Evolutionary conservation across 1,140 invertebrate genomes (phyloP).

Genomic region (Ganaspis sp.): DNA sequence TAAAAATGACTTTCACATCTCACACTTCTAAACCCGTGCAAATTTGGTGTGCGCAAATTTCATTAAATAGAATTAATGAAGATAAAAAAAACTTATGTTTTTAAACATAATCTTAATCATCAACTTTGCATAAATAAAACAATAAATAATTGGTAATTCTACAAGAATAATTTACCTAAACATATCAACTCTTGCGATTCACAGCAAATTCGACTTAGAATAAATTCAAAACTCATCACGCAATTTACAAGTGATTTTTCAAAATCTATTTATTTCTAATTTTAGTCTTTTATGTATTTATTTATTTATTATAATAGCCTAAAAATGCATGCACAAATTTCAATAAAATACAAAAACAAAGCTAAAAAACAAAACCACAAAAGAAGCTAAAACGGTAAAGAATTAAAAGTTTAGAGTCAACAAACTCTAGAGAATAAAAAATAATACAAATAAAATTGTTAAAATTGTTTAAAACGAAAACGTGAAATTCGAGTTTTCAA

Average conservation of each 20-base stretch:
- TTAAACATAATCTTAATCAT: neutral
- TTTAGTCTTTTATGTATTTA: no score
- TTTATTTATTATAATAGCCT: no score
- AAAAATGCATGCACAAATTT: no score
- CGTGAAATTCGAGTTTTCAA: neutral
- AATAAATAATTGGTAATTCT: constrained; percentile 41
- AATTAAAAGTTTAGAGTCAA: no score
- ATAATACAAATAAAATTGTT: neutral
- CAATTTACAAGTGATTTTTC: neutral
- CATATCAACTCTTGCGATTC: constrained; percentile 28
- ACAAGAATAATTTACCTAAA: constrained; percentile 41
- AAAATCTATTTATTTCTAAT: neutral
- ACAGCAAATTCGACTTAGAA: constrained; percentile 39
- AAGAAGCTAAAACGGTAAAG: no score
- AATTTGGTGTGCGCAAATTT: constrained; percentile 48
- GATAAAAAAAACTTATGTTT: neutral
- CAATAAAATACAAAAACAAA: no score
- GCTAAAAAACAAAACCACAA: no score
- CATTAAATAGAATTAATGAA: constrained; percentile 32
- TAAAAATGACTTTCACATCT: neutral
- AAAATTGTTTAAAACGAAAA: neutral
- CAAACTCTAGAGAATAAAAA: neutral
- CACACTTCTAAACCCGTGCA: constrained; percentile 1
- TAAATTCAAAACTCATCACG: neutral
- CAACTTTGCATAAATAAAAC: constrained; percentile 2